Conservation (phyloP, 2,888 invertebrate genomes). For the Cryptus armator region DNA sequence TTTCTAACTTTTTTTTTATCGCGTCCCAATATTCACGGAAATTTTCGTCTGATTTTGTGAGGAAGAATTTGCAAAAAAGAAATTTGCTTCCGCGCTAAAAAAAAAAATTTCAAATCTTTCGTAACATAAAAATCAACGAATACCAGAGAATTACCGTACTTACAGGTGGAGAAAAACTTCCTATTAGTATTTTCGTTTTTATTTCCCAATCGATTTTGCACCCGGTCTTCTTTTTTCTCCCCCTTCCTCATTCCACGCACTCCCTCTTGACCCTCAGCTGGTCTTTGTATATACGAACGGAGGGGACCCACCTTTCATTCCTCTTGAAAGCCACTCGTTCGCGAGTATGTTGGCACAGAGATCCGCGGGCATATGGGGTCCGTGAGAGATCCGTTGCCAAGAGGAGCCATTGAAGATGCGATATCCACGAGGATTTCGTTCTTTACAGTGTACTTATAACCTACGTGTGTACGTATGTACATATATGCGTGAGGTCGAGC, state of each 20-base stretch:
- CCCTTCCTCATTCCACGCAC: background rate
- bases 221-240: background rate
- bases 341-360: constrained; percentile 48
- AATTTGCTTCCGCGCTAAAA: no score
- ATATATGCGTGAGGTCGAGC: constrained; percentile 78
- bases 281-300: constrained; percentile 26
- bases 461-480: constrained; percentile 43
- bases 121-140: background rate
- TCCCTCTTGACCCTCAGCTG: constrained; percentile 28
- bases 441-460: constrained; percentile 45
- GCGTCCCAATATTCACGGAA: no score
- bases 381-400: constrained; percentile 60
- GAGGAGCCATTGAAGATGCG: constrained; percentile 50
- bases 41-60: no score
- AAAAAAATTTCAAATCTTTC: no score
- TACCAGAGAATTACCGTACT: background rate
- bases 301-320: constrained; percentile 43
- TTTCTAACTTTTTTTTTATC: no score
- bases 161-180: background rate
- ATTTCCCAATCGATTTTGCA: background rate
- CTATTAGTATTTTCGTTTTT: background rate
- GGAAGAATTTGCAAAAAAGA: no score
- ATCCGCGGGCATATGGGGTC: constrained; percentile 50
- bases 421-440: constrained; percentile 46
- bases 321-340: constrained; percentile 49